These are phyloP conservation scores for Pocota personata DNA, from an alignment of 2,888 invertebrate species.

Conservation along the genomic window DNA sequence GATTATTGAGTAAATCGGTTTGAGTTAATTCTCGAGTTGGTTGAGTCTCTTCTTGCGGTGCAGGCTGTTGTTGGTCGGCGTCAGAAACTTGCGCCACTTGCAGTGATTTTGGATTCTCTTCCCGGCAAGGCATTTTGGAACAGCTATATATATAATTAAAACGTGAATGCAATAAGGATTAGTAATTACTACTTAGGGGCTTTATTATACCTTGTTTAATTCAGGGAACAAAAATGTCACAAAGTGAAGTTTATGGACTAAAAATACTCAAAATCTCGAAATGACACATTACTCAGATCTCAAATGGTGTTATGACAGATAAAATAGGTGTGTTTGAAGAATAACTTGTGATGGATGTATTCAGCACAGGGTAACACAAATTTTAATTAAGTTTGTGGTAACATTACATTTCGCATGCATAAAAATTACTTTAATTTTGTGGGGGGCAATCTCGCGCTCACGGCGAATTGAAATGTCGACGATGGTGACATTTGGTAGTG, in stretches of 20 bases:
- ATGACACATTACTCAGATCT: neutral
- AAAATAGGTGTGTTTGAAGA: neutral
- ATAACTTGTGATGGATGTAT: neutral
- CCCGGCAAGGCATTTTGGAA: conserved; percentile 76
- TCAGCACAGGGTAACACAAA: neutral
- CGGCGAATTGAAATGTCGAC: no score
- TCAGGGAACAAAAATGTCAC: neutral
- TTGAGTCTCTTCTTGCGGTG: conserved; percentile 64
- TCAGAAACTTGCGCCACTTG: conserved; percentile 17
- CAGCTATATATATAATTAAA: neutral
- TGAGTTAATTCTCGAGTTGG: conserved; percentile 79
- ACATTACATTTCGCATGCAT: no score
- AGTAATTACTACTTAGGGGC: neutral
- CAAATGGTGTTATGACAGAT: neutral
- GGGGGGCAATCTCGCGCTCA: no score
- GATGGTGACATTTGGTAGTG: no score
- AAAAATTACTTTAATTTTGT: no score
- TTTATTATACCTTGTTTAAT: neutral
- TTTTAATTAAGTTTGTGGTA: no score
- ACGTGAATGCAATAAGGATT: neutral
- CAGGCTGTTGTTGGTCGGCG: conserved; percentile 31
- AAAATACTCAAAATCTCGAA: neutral
- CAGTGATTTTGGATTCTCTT: conserved; percentile 75
- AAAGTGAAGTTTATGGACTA: neutral
- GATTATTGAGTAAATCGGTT: conserved; percentile 80